A percentile compares a stretch with the other conserved stretches of the same genome.
Conservation (phyloP, 1,140 invertebrate species). For the Dendroctonus valens region DNA sequence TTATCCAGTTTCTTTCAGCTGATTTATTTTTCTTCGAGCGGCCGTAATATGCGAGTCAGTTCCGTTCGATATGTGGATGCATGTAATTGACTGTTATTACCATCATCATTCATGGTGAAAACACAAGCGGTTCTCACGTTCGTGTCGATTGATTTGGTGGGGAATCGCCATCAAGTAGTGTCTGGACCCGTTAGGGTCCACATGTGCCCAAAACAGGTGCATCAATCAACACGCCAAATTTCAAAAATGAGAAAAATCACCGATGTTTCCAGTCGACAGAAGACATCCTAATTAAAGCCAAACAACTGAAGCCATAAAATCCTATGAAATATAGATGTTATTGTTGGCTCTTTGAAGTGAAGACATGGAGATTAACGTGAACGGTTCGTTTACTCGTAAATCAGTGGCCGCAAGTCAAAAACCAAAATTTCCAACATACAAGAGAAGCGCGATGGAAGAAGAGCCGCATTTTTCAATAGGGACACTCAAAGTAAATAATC, state of each 20-base stretch:
- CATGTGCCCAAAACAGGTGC: too few species aligned
- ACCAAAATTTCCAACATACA: not conserved
- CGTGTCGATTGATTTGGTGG: not conserved
- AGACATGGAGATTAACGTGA: conserved; percentile 9
- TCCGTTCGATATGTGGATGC: conserved; percentile 28
- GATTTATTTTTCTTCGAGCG: conserved; percentile 38
- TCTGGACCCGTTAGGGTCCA: too few species aligned
- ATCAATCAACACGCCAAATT: not conserved
- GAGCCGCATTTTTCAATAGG: conserved; percentile 16
- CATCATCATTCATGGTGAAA: conserved; percentile 20
- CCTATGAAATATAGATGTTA: conserved; percentile 17
- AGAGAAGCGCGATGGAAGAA: not conserved
- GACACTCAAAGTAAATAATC: conserved; percentile 44
- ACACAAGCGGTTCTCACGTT: conserved; percentile 27
- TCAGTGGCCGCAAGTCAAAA: not conserved
- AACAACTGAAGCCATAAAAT: conserved; percentile 27
- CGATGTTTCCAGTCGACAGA: not conserved
- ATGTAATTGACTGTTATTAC: conserved; percentile 33
- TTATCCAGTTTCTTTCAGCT: conserved; percentile 36
- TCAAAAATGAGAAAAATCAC: conserved; percentile 1
- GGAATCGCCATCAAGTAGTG: too few species aligned
- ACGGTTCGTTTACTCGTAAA: not conserved
- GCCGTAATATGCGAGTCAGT: conserved; percentile 25
- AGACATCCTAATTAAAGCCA: conserved; percentile 9
- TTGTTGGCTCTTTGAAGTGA: conserved; percentile 18